Conservation (phyloP, 2,888 invertebrate species). For the Eupeodes latifasciatus region DNA sequence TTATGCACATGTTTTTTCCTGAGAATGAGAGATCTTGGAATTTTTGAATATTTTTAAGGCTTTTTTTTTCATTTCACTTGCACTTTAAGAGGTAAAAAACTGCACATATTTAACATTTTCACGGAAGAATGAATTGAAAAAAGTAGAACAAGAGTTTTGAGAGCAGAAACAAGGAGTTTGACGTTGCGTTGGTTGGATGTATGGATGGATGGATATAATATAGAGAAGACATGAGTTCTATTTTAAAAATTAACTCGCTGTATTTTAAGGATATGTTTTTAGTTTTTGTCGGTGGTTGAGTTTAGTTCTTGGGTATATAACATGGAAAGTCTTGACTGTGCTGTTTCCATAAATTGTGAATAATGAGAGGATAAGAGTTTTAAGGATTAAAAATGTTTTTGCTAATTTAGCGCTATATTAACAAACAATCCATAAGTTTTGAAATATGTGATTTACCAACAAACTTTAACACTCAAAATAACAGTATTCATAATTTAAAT, state of each 20-base stretch:
- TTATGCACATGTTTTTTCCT: constrained; percentile 2
- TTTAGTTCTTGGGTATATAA: neutral
- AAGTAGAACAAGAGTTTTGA: neutral
- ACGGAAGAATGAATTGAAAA: neutral
- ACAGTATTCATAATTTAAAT: too few relatives aligned
- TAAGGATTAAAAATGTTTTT: too few relatives aligned
- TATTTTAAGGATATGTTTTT: neutral
- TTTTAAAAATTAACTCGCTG: neutral
- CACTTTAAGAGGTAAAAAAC: neutral
- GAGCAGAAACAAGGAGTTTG: neutral
- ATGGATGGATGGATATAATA: neutral
- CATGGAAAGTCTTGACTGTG: neutral
- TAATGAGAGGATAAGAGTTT: too few relatives aligned
- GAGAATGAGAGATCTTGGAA: constrained; percentile 10
- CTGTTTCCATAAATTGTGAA: neutral
- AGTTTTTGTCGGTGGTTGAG: neutral
- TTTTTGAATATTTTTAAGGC: constrained; percentile 8
- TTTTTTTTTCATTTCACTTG: neutral
- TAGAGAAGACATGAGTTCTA: neutral
- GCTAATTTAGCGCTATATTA: too few relatives aligned
- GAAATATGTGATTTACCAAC: too few relatives aligned
- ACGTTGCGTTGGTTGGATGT: neutral
- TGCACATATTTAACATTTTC: neutral
- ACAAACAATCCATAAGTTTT: too few relatives aligned
- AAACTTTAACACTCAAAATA: too few relatives aligned